Percentiles rank a stretch among this genome's conserved stretches.
These are phyloP conservation scores for Diaperis boleti DNA, from an alignment of 2,888 invertebrate genomes.

Conservation along the genomic window DNA sequence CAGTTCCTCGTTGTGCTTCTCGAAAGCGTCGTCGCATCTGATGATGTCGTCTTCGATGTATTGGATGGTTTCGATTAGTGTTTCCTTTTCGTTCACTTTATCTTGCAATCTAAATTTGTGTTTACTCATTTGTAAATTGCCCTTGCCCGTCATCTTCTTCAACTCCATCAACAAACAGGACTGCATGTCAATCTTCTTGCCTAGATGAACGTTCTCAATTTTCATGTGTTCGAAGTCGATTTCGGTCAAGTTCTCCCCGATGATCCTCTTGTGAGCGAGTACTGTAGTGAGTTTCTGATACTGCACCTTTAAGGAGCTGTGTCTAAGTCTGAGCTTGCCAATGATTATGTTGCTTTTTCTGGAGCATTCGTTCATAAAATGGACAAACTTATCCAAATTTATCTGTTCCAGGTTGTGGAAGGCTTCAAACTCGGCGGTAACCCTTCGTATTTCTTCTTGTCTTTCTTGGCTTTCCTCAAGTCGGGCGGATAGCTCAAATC, in stretches of 20 bases:
- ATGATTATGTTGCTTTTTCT: conserved; percentile 70
- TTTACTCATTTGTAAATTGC: conserved; percentile 70
- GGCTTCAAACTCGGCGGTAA: conserved; percentile 66
- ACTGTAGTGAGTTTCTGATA: conserved; percentile 70
- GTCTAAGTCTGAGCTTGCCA: conserved; percentile 72
- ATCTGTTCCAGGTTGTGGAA: neutral
- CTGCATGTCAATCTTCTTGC: conserved; percentile 70
- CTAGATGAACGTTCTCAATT: conserved; percentile 72
- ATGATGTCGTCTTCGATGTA: no score
- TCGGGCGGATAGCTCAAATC: conserved; percentile 50
- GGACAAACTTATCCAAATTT: conserved; percentile 66
- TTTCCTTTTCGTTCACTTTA: conserved; percentile 66
- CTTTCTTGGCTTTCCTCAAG: conserved; percentile 69
- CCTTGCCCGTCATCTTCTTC: conserved; percentile 71
- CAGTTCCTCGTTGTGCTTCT: no score
- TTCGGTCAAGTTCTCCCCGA: conserved; percentile 71
- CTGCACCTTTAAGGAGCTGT: conserved; percentile 70
- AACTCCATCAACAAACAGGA: conserved; percentile 68
- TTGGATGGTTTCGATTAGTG: no score
- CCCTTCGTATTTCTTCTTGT: conserved; percentile 68
- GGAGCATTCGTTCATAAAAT: conserved; percentile 73
- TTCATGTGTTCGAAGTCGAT: conserved; percentile 75
- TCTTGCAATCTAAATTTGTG: conserved; percentile 71
- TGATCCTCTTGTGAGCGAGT: conserved; percentile 69
- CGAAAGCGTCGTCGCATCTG: no score